Evolutionary conservation across 2,797 vertebrate genomes (phyloP).

Genomic region (Cuniculus paca): DNA sequence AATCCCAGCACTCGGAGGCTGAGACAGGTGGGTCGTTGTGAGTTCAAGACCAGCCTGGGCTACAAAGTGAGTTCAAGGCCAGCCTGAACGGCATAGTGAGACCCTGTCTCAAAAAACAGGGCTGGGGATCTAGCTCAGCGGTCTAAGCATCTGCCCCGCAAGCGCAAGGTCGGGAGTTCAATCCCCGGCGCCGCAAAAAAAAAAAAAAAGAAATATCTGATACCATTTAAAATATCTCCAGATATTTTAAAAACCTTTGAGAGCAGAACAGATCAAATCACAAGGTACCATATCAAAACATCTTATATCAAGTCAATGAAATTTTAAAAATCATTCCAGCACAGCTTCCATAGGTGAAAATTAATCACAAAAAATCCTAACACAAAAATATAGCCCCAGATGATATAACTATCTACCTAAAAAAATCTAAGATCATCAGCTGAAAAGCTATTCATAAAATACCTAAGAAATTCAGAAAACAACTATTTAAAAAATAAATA

Average conservation of each 20-base stretch:
- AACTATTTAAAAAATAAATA: slow-evolving; percentile 46
- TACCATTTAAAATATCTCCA: no score
- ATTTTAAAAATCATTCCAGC: slow-evolving; percentile 57
- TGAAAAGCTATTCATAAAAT: slow-evolving; percentile 3
- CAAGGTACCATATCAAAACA: slow-evolving; percentile 31
- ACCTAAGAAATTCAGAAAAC: slow-evolving; percentile 35
- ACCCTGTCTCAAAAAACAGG: no score
- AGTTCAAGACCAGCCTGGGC: no score
- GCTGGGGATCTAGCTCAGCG: no score
- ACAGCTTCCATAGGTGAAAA: slow-evolving; percentile 20
- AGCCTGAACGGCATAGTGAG: no score
- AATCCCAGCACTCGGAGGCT: no score
- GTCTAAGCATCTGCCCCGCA: no score
- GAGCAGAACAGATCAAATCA: slow-evolving; percentile 33
- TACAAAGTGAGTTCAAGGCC: no score
- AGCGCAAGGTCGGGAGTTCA: no score
- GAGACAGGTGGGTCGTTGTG: no score
- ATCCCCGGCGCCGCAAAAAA: no score
- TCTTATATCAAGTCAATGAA: slow-evolving; percentile 36
- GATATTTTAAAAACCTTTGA: slow-evolving; percentile 16
- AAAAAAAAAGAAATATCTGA: no score
- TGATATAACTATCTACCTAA: slow-evolving; percentile 1
- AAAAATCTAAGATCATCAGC: slow-evolving; percentile 53
- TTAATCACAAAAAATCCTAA: background rate
- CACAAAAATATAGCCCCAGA: background rate